These are phyloP conservation scores for Petroica traversi DNA, from an alignment of 2,113 vertebrate species.

Conservation along the genomic window DNA sequence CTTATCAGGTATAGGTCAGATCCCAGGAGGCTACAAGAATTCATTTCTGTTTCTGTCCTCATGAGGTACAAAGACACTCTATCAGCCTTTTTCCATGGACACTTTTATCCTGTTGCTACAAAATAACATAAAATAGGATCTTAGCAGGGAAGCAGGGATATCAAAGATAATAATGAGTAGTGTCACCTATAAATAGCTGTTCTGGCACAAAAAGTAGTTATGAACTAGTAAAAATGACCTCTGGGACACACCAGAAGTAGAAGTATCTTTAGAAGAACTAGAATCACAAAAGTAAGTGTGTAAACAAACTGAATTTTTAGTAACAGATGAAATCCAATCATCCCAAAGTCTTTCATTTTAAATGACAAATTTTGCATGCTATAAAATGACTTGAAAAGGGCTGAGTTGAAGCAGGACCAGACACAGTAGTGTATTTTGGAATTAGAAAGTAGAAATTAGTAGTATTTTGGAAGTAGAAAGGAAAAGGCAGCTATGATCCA, in stretches of 20 bases:
- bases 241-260: neutral
- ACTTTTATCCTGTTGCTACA: neutral
- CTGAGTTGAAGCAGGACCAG: neutral
- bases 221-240: neutral
- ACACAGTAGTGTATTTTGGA: fast-evolving
- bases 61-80: neutral
- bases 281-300: neutral
- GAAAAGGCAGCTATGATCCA: neutral
- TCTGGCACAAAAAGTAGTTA: neutral
- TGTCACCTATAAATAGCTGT: neutral
- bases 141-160: neutral
- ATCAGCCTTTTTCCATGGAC: neutral
- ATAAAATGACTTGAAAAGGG: neutral
- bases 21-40: neutral
- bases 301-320: neutral
- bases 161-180: neutral
- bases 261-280: neutral
- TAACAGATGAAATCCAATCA: neutral
- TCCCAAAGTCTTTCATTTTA: neutral
- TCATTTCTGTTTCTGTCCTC: neutral
- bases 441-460: too few species aligned
- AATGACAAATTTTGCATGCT: neutral
- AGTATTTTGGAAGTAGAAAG: too few species aligned
- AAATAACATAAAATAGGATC: neutral
- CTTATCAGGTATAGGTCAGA: neutral